These are phyloP conservation scores for Idris sp. DNA, from an alignment of 1,140 invertebrate species.

Conservation along the genomic window DNA sequence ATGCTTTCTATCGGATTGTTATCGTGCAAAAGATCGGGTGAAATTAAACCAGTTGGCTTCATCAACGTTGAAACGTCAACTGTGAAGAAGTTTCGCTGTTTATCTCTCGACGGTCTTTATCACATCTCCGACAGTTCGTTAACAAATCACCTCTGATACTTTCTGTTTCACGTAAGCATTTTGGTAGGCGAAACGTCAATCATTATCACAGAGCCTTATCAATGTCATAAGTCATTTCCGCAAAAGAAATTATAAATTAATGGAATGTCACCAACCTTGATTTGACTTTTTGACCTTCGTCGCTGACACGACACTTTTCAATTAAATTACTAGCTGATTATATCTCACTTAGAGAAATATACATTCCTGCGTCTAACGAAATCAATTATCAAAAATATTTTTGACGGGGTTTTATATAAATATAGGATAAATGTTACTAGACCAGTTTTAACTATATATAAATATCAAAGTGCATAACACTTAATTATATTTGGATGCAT, in stretches of 20 bases:
- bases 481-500: slow-evolving; percentile 67
- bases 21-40: slow-evolving; percentile 28
- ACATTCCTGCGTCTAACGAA: not conserved
- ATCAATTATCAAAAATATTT: slow-evolving; percentile 21
- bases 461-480: too few relatives aligned
- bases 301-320: slow-evolving; percentile 21
- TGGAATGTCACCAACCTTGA: slow-evolving; percentile 37
- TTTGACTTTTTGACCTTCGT: slow-evolving; percentile 17
- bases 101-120: slow-evolving; percentile 40
- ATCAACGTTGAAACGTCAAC: slow-evolving; percentile 48
- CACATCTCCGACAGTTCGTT: slow-evolving; percentile 44
- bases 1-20: slow-evolving; percentile 25
- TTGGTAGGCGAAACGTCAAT: slow-evolving; percentile 20
- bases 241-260: slow-evolving; percentile 70
- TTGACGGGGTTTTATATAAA: slow-evolving; percentile 16
- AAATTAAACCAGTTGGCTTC: slow-evolving; percentile 50
- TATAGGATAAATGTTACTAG: slow-evolving; percentile 66
- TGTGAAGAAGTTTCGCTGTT: slow-evolving; percentile 49
- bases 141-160: slow-evolving; percentile 55
- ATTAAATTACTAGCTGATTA: slow-evolving; percentile 30
- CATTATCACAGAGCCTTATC: slow-evolving; percentile 60
- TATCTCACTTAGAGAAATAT: slow-evolving; percentile 10
- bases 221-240: slow-evolving; percentile 45
- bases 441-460: slow-evolving; percentile 67
- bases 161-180: slow-evolving; percentile 68